Percentiles rank a stretch among this genome's conserved stretches.
These are phyloP conservation scores for Nomada goodeniana DNA, from an alignment of 2,888 invertebrate species.

Conservation along the genomic window DNA sequence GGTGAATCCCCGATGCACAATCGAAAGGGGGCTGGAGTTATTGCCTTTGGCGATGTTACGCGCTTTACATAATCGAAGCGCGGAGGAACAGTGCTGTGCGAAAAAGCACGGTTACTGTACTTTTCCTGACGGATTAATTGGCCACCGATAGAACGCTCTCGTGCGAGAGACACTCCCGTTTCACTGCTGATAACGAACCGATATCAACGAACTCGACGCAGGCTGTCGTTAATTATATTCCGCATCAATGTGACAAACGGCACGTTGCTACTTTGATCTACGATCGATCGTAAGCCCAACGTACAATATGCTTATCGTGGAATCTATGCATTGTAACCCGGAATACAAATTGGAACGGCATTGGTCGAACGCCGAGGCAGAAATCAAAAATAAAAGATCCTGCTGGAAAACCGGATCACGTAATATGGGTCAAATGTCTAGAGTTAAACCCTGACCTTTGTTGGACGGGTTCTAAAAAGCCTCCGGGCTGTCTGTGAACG, in stretches of 20 bases:
- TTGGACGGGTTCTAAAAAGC: not conserved
- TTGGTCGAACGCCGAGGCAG: not conserved
- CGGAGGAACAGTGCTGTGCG: not conserved
- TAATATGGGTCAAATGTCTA: constrained; percentile 24
- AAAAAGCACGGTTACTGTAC: not conserved
- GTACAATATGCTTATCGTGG: too few species aligned
- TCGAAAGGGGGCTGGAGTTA: not conserved
- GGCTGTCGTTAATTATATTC: not conserved
- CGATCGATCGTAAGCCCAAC: too few species aligned
- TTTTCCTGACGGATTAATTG: not conserved
- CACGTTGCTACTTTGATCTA: too few species aligned
- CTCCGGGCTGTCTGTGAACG: not conserved
- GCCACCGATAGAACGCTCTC: not conserved
- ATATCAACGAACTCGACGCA: not conserved
- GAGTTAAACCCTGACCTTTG: constrained; percentile 14
- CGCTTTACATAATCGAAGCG: constrained; percentile 12
- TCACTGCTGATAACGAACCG: not conserved
- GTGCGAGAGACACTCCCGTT: too few species aligned
- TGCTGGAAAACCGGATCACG: constrained; percentile 20
- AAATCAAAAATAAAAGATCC: not conserved
- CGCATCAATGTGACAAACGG: too few species aligned
- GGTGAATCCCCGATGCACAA: not conserved
- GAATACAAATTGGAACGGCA: not conserved
- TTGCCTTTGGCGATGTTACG: not conserved
- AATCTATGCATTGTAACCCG: not conserved